Evolutionary conservation across 2,113 vertebrate genomes (phyloP), one percentile per base, ranked within the genome.

Genomic region (Trinectes maculatus): DNA sequence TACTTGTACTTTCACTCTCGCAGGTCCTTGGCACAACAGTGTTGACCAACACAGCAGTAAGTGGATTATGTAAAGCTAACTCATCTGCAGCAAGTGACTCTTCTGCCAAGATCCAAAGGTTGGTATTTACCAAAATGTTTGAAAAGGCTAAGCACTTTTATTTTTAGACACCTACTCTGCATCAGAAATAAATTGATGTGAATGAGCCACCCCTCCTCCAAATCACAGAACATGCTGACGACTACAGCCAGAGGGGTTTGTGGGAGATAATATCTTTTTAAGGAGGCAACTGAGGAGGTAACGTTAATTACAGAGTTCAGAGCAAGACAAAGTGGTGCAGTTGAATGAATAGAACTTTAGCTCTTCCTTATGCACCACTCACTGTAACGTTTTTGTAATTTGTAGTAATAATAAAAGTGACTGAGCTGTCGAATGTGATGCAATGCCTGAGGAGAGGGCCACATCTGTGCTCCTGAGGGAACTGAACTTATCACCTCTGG

Each of bases 401-500:
- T 9, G 24, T 34, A 10, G 33, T 2, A 3, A 16, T 47, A 18
- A 39, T 40, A 12, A 64, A 18, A 39, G 48, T 7, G 46, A 72
- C 1, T 0, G 9, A 10, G 6, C 36, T 16, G n/a, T 18, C 28
- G 54, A 13, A 64, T 57, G 42, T 53, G 61, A 71, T 34, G 48
- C 13, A 25, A 24, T 37, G 47, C 48, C 63, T 52, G 28, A 11
- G 29, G 25, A 66, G 64, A 37, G 56, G 31, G 43, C 15, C 67
- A 84, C 80, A 79, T 75, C 77, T 85, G 82, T 65, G 58, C 57
- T 65, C 66, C 70, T 47, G 67, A 59, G 25, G 79, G 54, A 76
- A 59, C 63, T 87, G 16, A 79, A 72, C 75, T 71, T 55, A 28
- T 74, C 52, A 78, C 79, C 77, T 84, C 33, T 40, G 44, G 53